These are phyloP conservation scores for Egretta garzetta DNA, from an alignment of 2,113 vertebrate species.

Conservation along the genomic window DNA sequence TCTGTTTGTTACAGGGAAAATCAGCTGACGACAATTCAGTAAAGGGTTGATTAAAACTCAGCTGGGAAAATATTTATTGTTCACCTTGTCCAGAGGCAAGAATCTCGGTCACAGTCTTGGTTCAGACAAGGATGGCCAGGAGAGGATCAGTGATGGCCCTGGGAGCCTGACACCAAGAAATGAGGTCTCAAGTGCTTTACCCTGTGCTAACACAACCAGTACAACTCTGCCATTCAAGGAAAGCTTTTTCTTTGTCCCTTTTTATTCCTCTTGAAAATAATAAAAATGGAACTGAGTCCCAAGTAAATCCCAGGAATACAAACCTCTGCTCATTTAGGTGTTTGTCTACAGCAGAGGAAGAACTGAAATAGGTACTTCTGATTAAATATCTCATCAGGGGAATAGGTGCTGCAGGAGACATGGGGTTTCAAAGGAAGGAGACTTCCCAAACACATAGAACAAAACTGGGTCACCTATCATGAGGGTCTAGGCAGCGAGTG, in stretches of 20 bases:
- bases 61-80: not conserved
- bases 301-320: not conserved
- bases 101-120: not conserved
- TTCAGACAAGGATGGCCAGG: not conserved
- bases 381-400: not conserved
- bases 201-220: not conserved
- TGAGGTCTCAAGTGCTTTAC: not conserved
- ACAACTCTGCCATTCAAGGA: not conserved
- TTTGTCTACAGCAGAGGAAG: not conserved
- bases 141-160: not conserved
- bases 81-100: not conserved
- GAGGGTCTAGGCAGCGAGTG: fast-evolving
- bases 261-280: not conserved
- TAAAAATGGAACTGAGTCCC: not conserved
- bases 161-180: not conserved
- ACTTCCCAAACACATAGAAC: not conserved
- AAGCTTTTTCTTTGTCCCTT: not conserved
- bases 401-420: not conserved
- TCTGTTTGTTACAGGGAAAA: not conserved
- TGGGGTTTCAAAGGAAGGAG: not conserved
- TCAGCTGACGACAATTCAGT: not conserved
- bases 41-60: conserved; percentile 8
- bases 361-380: not conserved
- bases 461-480: not conserved
- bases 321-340: not conserved